A percentile compares a stretch with the other conserved stretches of the same genome.
Evolutionary conservation across 2,797 vertebrate species (phyloP).

Genomic region (Menidia menidia): DNA sequence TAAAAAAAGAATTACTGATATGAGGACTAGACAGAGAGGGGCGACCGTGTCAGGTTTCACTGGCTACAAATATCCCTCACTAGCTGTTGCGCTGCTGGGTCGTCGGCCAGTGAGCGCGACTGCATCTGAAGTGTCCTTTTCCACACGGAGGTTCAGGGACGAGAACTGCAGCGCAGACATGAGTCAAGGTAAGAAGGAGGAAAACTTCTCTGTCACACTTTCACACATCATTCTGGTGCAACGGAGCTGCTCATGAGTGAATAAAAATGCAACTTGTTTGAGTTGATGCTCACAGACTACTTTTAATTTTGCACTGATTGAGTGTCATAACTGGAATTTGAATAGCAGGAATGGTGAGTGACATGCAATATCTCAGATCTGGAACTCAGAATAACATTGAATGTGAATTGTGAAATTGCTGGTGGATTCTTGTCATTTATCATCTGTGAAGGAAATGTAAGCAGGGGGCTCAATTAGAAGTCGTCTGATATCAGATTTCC

Average conservation of each 20-base stretch:
- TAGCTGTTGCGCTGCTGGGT: background rate
- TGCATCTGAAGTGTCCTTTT: slow-evolving; percentile 22
- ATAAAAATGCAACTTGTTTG: background rate
- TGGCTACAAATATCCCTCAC: slow-evolving; percentile 58
- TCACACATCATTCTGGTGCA: background rate
- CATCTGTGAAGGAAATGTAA: background rate
- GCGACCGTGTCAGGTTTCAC: slow-evolving; percentile 55
- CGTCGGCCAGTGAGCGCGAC: slow-evolving; percentile 1
- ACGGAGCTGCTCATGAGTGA: background rate
- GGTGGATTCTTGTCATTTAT: slow-evolving; percentile 17
- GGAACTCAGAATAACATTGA: background rate
- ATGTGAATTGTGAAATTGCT: background rate
- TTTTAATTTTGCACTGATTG: background rate
- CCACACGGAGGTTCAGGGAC: background rate
- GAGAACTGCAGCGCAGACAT: slow-evolving; percentile 53
- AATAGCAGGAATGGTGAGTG: slow-evolving; percentile 14
- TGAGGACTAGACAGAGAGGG: slow-evolving; percentile 22
- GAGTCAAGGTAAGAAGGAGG: slow-evolving; percentile 55
- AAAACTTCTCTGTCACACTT: background rate
- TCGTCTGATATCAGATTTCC: background rate
- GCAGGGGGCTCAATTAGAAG: background rate
- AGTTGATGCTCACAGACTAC: background rate
- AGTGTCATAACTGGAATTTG: slow-evolving; percentile 28
- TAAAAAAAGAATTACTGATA: slow-evolving; percentile 49
- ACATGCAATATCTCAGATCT: slow-evolving; percentile 29